Conservation (phyloP, 2,888 invertebrate species). For the Pollenia amentaria region DNA sequence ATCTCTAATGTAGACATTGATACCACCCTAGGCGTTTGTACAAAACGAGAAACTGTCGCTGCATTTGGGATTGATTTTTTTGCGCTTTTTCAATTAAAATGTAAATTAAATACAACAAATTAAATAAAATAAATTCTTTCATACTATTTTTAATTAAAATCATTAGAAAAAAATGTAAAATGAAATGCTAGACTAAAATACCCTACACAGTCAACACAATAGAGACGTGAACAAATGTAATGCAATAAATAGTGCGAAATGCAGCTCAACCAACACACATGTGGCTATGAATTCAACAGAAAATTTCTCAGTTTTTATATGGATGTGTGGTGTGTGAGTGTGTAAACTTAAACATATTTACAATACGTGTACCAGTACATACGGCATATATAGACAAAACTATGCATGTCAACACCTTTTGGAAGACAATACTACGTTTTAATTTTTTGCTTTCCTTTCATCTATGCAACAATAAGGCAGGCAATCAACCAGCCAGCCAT, state of each 20-base stretch:
- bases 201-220: conserved; percentile 56
- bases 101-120: conserved; percentile 71
- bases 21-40: conserved; percentile 57
- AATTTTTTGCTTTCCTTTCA: conserved; percentile 29
- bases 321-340: background rate
- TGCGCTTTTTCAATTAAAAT: conserved; percentile 68
- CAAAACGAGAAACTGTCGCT: conserved; percentile 15
- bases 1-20: conserved; percentile 14
- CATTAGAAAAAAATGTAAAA: conserved; percentile 57
- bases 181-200: conserved; percentile 40
- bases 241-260: conserved; percentile 55
- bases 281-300: conserved; percentile 25
- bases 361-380: conserved; percentile 42
- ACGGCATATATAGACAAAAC: conserved; percentile 70
- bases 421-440: conserved; percentile 69
- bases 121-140: conserved; percentile 69
- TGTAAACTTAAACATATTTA: conserved; percentile 36
- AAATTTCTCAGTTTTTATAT: background rate
- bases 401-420: conserved; percentile 76
- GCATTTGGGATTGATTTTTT: conserved; percentile 17
- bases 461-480: conserved; percentile 35
- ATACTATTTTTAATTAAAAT: conserved; percentile 66
- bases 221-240: conserved; percentile 67
- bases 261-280: conserved; percentile 20
- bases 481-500: conserved; percentile 10